Evolutionary conservation across 35 echinoderm and acorn worm genomes (phyloP).

Genomic region (Apostichopus californicus): DNA sequence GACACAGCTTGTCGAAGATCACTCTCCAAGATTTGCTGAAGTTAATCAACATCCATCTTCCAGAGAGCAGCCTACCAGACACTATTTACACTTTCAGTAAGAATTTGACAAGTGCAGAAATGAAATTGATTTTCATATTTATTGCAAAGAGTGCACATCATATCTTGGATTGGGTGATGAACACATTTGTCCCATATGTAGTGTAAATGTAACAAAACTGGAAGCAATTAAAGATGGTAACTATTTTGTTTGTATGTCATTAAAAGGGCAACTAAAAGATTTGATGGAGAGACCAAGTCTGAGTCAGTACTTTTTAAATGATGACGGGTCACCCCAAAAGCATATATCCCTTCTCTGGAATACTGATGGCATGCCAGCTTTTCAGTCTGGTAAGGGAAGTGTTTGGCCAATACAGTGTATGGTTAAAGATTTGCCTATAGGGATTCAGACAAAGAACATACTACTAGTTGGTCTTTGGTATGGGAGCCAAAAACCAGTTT

Average conservation of each 20-base stretch:
- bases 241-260: conserved; percentile 25
- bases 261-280: background rate
- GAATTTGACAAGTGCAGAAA: background rate
- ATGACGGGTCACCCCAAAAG: conserved; percentile 3
- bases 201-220: background rate
- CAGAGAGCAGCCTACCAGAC: background rate
- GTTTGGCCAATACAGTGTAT: conserved; percentile 46
- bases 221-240: background rate
- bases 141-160: background rate
- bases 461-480: conserved; percentile 44
- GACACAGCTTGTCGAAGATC: background rate
- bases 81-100: conserved; percentile 2
- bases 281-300: background rate
- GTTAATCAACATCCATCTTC: conserved; percentile 15
- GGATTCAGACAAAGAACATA: conserved; percentile 31
- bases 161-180: conserved; percentile 8
- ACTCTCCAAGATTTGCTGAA: background rate
- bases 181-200: background rate
- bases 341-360: conserved; percentile 27
- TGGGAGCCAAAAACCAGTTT: conserved; percentile 34
- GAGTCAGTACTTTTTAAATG: background rate
- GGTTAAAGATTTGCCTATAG: conserved; percentile 12
- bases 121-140: conserved; percentile 18
- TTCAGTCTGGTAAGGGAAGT: conserved; percentile 27
- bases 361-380: conserved; percentile 49